Evolutionary conservation across 2,113 vertebrate genomes (phyloP).

Genomic region (Dicentrarchus labrax): DNA sequence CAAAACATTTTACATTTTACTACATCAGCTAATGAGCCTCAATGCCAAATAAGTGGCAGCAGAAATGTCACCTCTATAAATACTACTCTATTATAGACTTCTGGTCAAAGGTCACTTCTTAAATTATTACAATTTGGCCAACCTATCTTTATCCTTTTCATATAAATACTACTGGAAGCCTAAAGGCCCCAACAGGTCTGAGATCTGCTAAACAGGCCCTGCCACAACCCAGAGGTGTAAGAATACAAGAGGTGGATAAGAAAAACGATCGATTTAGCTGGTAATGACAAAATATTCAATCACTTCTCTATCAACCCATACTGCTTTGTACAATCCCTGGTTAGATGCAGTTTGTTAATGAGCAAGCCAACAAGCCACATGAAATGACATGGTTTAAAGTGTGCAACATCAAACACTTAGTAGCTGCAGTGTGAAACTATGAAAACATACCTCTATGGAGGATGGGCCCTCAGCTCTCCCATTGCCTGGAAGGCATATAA

Average conservation of each 20-base stretch:
- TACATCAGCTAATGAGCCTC: neutral
- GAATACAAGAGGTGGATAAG: conserved; percentile 31
- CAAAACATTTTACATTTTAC: neutral
- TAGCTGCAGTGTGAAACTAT: neutral
- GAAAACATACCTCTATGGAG: neutral
- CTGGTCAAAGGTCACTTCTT: neutral
- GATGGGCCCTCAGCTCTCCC: neutral
- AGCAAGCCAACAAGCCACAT: neutral
- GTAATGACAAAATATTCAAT: conserved; percentile 81
- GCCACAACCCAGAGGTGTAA: conserved; percentile 26
- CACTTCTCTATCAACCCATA: conserved; percentile 56
- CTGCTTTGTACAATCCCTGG: conserved; percentile 82
- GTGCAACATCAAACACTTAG: neutral
- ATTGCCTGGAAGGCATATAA: conserved; percentile 16
- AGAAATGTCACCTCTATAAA: too few relatives aligned
- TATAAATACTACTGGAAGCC: neutral
- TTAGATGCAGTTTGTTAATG: conserved; percentile 21
- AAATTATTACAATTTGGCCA: neutral
- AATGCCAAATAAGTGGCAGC: neutral
- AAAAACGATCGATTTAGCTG: conserved; percentile 85
- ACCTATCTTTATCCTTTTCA: neutral
- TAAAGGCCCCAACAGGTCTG: conserved; percentile 26
- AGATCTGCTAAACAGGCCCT: conserved; percentile 21
- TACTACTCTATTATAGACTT: neutral
- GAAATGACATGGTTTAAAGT: neutral